Conservation (phyloP, 2,113 vertebrate genomes). For the Chlamydotis undulata region DNA sequence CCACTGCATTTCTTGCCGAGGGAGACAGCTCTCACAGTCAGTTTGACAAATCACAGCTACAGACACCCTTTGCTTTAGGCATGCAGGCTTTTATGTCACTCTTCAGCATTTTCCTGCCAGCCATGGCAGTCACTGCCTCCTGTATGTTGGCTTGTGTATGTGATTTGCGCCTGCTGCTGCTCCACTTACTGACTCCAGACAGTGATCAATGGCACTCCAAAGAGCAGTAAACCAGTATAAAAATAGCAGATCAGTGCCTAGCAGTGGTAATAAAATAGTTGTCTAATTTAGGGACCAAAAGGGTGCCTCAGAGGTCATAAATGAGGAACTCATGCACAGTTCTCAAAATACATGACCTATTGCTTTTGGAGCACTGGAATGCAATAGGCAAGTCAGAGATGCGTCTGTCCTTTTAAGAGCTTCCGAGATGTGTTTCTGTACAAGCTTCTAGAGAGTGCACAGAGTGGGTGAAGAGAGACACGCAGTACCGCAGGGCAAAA, state of each 20-base stretch:
- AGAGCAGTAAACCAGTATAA: background rate
- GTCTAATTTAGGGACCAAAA: background rate
- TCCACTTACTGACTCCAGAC: background rate
- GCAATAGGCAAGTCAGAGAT: background rate
- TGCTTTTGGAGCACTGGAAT: background rate
- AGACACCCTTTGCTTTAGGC: constrained; percentile 13
- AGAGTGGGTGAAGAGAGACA: background rate
- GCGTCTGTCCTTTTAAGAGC: background rate
- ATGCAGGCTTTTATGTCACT: background rate
- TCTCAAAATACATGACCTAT: background rate
- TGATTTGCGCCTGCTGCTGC: background rate
- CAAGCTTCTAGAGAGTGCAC: background rate
- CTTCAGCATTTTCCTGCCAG: constrained; percentile 15
- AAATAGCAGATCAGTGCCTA: background rate
- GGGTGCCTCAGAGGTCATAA: background rate
- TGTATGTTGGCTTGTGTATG: background rate
- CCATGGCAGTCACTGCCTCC: background rate
- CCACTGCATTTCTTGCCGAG: background rate
- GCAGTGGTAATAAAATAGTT: background rate
- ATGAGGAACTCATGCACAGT: background rate
- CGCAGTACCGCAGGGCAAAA: background rate
- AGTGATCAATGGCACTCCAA: background rate
- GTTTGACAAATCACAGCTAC: constrained; percentile 8
- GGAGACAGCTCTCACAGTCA: background rate
- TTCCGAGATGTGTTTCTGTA: background rate